Conservation (phyloP, 2,113 vertebrate species). For the Holacanthus passer region DNA sequence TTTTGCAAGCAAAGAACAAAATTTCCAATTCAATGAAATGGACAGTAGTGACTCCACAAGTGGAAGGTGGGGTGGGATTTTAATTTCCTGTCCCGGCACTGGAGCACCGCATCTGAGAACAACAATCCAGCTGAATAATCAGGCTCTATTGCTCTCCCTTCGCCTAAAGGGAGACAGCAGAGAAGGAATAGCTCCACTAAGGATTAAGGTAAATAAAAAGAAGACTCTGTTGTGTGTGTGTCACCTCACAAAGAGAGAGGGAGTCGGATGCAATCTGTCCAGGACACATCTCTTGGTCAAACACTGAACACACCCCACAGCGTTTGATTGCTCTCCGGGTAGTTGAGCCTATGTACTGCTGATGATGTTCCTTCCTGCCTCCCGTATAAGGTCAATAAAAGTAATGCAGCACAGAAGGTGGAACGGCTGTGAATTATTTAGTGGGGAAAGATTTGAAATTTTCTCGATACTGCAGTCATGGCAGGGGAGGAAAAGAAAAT, state of each 20-base stretch:
- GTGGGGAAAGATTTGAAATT: constrained; percentile 29
- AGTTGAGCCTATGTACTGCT: neutral
- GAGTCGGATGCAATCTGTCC: constrained; percentile 5
- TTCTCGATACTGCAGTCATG: constrained; percentile 34
- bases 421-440: constrained; percentile 72
- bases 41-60: neutral
- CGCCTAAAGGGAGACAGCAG: constrained; percentile 13
- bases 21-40: constrained; percentile 10
- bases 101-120: constrained; percentile 21
- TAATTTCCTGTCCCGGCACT: constrained; percentile 45
- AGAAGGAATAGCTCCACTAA: neutral
- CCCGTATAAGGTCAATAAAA: constrained; percentile 46
- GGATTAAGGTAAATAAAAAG: constrained; percentile 27
- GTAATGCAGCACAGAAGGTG: constrained; percentile 36
- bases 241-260: neutral
- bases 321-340: constrained; percentile 13
- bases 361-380: constrained; percentile 9
- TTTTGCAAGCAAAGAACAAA: neutral
- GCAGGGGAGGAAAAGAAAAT: neutral
- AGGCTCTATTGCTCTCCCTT: neutral
- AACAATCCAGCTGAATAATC: constrained; percentile 9
- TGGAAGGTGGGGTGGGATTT: constrained; percentile 7
- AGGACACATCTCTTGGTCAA: constrained; percentile 4
- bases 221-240: neutral
- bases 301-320: neutral